Base-by-base conservation (phyloP, 2,797 vertebrate genomes). In the Rhincodon typus region DNA sequence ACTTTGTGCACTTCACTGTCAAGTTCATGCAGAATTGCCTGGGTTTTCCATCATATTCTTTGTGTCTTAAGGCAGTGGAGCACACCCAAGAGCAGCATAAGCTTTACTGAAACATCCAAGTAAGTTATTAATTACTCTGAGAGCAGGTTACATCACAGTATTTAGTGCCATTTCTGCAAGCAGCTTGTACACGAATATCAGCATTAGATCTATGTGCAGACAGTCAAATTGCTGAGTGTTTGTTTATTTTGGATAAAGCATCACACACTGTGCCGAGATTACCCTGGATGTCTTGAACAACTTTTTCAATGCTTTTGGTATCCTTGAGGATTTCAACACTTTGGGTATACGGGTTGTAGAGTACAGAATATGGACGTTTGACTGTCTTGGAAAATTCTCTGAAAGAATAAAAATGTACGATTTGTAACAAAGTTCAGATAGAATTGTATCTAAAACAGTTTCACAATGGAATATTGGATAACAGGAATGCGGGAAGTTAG, bases 321-420 rank as follows among this genome's bases (percentile, higher is more conserved):
- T 99, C 99, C 97, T 99, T 99, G 95, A 99, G 97, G 96, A 99
- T 98, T 97, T 99, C 98, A 91, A 99, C 96, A 96, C 98, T 99
- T 97, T 99, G 98, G 0, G 99, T 99, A 96, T 99, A 99, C 5
- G 99, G 99, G 97, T 99, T 99, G 97, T 99, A 99, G 97, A 99
- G 98, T 67, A 99, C 99, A 0, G 98, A 99, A 97, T 99, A 99
- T 17, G 99, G 99, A 53, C 99, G 97, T 96, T 98, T 98, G 96
- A 99, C 99, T 10, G 98, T 98, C 97, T 99, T 99, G 15, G 99
- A 99, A 13, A 99, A 99, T 96, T 99, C 99, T 96, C 99, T 99
- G 97, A 42, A 17, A 86, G 5, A 94, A 19, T 57, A 66, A 96
- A 95, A 97, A 62, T 97, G 95, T 96, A 87, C 3, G 23, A 69